phyloP scores from a whole-genome alignment of 2,888 invertebrate genomes.

The Arge pagana region DNA sequence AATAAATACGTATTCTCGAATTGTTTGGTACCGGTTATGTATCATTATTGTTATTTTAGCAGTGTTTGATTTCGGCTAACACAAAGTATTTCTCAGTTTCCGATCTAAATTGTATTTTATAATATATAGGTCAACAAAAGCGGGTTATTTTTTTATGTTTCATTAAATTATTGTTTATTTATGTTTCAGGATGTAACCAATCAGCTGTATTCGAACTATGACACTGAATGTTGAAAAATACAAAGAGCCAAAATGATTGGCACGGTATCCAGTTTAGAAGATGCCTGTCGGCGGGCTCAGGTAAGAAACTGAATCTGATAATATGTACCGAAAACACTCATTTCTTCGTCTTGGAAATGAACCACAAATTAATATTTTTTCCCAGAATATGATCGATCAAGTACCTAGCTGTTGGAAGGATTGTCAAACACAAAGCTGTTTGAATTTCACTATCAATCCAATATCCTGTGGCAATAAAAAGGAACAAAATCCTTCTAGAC shows the following conservation, averaged over 20 bases:
- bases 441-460: slow-evolving; percentile 41
- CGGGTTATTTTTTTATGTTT: too few relatives aligned
- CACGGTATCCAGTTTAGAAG: slow-evolving; percentile 51
- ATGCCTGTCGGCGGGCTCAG: slow-evolving; percentile 55
- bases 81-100: too few relatives aligned
- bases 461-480: slow-evolving; percentile 11
- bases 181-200: slow-evolving; percentile 15
- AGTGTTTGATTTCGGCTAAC: too few relatives aligned
- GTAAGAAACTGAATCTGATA: slow-evolving; percentile 31
- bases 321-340: background rate
- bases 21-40: too few relatives aligned
- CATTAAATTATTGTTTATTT: background rate
- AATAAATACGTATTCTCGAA: too few relatives aligned
- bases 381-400: slow-evolving; percentile 50
- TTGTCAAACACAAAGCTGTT: slow-evolving; percentile 39
- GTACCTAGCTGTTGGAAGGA: slow-evolving; percentile 44
- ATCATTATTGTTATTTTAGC: too few relatives aligned
- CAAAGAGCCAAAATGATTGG: slow-evolving; percentile 53
- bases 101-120: too few relatives aligned
- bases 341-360: too few relatives aligned
- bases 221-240: slow-evolving; percentile 43
- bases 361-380: background rate
- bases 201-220: slow-evolving; percentile 41
- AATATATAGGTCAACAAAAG: too few relatives aligned
- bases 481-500: slow-evolving; percentile 44